phyloP scores from a whole-genome alignment of 1,140 invertebrate species.

The Pinna nobilis region DNA sequence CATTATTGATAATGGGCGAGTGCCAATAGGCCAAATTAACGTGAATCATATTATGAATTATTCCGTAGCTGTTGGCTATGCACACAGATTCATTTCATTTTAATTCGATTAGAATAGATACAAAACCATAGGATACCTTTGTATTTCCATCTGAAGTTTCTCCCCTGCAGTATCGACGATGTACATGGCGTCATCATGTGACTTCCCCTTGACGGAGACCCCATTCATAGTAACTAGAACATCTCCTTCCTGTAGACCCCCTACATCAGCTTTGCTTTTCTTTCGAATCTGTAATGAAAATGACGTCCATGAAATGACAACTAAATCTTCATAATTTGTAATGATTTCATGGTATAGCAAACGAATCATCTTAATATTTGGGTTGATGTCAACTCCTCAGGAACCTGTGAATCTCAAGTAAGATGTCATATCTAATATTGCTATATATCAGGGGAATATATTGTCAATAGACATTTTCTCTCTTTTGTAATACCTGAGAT shows the following conservation, averaged over 20 bases:
- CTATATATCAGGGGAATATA: too few relatives aligned
- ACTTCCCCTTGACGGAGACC: conserved; percentile 49
- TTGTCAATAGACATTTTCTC: too few relatives aligned
- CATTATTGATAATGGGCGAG: neutral
- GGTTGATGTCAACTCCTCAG: too few relatives aligned
- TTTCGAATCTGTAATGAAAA: conserved; percentile 57
- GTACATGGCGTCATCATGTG: conserved; percentile 60
- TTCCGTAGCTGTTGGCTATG: neutral
- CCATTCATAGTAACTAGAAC: conserved; percentile 60
- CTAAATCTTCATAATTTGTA: too few relatives aligned
- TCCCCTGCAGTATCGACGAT: conserved; percentile 58
- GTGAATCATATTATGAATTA: neutral
- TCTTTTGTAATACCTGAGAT: too few relatives aligned
- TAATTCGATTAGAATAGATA: neutral
- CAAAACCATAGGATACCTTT: conserved; percentile 43
- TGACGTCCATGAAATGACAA: too few relatives aligned
- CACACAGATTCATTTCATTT: neutral
- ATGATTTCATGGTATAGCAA: too few relatives aligned
- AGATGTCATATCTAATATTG: too few relatives aligned
- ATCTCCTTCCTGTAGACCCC: conserved; percentile 63
- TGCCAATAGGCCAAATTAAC: neutral
- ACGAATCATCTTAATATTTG: too few relatives aligned
- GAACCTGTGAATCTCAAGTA: too few relatives aligned
- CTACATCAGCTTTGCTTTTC: conserved; percentile 57
- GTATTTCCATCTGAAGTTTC: conserved; percentile 50